Base-by-base conservation (phyloP, 2,888 invertebrate genomes). In the Drosophila sordidula region DNA sequence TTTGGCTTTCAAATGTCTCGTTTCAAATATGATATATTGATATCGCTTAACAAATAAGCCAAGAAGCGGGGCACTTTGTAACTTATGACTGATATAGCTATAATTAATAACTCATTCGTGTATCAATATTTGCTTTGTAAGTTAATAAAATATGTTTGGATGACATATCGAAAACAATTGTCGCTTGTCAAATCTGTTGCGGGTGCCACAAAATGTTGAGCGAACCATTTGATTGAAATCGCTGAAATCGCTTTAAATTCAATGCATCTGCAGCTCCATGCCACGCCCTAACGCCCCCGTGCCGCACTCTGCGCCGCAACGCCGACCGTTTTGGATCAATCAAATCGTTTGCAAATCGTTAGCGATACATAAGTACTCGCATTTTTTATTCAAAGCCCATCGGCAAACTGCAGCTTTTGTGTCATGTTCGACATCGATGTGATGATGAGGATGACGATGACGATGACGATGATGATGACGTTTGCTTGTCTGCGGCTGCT, bases 381-480 rank as follows among this genome's bases (percentile, higher is more conserved):
- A 78, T 87, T 81, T 88, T 77, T 82, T 83, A 83, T 83, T 82
- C 83, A 82, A 82, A 76, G 70, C 80, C 88, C 88, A 85, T 83
- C 79, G 86, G 82, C 73, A 68, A 80, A 74, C 68, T 82, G 83
- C 83, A 85, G 84, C 89, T 88, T 84, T 88, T 86, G 84, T 84
- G 84, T 84, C 84, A 84, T 84, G 84, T 84, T 75, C 55, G 70
- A 84, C 84, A 84, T 78, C 45, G 65, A 58, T 58, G 29, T 2
- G 34, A 1, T 34, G 59, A 64, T 45, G 66, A 36, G 38, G 64
- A 49, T 45, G 63, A 29, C 41, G 29, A 14, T 45, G 66, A 36
- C 41, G 64, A 49, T 45, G 63, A 29, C 41, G 29, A 14, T 54
- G 58, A 12, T 29, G 58, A 56, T 64, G 58, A 66, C 55, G 64